Conservation (phyloP, 2,888 invertebrate species). For the Chymomyza caudatula region DNA sequence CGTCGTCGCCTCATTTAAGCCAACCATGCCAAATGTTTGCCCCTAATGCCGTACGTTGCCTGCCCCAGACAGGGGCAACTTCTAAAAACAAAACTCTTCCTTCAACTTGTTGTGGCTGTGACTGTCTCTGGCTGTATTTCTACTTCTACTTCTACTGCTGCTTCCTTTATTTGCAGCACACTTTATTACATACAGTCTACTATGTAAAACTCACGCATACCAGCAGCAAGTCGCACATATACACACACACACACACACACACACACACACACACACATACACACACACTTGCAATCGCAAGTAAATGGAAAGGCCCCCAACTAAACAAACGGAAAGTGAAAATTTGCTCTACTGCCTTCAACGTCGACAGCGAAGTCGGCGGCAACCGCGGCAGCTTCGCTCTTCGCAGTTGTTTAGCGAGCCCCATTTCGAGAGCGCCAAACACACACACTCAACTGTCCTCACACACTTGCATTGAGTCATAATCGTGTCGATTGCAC, state of each 20-base stretch:
- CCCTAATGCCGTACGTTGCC: neutral
- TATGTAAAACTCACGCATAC: conserved; percentile 20
- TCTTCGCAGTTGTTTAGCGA: neutral
- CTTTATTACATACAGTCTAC: conserved; percentile 33
- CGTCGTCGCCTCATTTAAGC: conserved; percentile 66
- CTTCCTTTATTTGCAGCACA: conserved; percentile 64
- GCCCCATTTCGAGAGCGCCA: neutral
- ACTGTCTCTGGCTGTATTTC: conserved; percentile 38
- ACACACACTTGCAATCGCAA: conserved; percentile 5
- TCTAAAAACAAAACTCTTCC: conserved; percentile 67
- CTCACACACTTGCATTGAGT: conserved; percentile 63
- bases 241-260: conserved; percentile 16
- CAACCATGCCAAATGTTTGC: conserved; percentile 13
- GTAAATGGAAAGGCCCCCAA: conserved; percentile 38
- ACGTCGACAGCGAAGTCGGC: conserved; percentile 18
- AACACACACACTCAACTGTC: conserved; percentile 13
- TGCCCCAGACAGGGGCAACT: conserved; percentile 12
- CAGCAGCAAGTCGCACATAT: conserved; percentile 8
- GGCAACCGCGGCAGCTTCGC: conserved; percentile 2
- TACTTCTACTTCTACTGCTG: conserved; percentile 51
- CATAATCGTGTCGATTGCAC: conserved; percentile 68
- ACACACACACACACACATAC: conserved; percentile 23
- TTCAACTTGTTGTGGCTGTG: conserved; percentile 38
- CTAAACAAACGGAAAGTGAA: conserved; percentile 77
- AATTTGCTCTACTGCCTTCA: conserved; percentile 73